phyloP scores from a whole-genome alignment of 1,140 invertebrate species.

The Cydia amplana region DNA sequence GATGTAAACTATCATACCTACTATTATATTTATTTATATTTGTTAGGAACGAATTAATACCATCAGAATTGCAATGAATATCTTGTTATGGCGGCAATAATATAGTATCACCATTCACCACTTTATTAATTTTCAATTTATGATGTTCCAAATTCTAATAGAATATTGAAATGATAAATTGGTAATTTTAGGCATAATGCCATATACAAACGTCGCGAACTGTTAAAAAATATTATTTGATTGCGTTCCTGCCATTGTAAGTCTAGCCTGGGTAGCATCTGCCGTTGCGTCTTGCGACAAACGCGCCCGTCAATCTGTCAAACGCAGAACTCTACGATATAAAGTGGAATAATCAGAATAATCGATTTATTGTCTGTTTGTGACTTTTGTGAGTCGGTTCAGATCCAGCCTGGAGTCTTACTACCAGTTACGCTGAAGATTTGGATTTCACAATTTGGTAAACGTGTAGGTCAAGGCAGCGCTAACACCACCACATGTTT shows the following conservation, averaged over 20 bases:
- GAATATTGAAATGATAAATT: no score
- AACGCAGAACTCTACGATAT: not conserved
- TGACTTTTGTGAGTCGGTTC: not conserved
- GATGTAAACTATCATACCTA: no score
- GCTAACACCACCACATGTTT: not conserved
- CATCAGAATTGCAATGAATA: no score
- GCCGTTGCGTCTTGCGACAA: conserved; percentile 17
- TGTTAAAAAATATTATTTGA: not conserved
- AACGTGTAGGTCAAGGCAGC: not conserved
- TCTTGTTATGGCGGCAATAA: no score
- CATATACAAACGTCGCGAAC: no score
- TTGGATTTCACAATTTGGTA: not conserved
- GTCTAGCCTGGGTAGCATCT: conserved; percentile 14
- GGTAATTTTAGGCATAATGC: no score
- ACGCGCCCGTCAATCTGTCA: conserved; percentile 24
- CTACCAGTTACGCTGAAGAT: not conserved
- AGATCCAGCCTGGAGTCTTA: not conserved
- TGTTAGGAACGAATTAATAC: no score
- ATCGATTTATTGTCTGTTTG: conserved; percentile 21
- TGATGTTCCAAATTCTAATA: no score
- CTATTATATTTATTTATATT: no score
- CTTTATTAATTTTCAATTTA: no score
- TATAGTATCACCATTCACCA: no score
- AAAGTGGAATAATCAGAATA: conserved; percentile 25
- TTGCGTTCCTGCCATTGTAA: not conserved